Evolutionary conservation across 2,113 vertebrate genomes (phyloP).

Genomic region (Sinocyclocheilus anshuiensis): DNA sequence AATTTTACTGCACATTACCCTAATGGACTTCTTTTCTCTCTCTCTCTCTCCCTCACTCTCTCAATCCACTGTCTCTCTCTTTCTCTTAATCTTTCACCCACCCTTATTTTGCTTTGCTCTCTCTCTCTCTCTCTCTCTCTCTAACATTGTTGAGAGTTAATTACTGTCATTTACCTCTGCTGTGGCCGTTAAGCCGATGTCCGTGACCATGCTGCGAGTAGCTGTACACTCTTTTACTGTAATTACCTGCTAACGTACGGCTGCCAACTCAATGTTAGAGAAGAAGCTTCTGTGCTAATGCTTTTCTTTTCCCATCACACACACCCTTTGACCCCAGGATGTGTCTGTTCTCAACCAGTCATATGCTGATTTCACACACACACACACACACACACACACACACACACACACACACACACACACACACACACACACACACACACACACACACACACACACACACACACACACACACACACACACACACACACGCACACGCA

Average conservation of each 20-base stretch:
- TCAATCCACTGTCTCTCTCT: not conserved
- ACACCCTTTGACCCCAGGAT: constrained; percentile 37
- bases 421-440: constrained; percentile 26
- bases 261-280: constrained; percentile 38
- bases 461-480: constrained; percentile 35
- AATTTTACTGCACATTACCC: constrained; percentile 77
- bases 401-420: no score
- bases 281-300: constrained; percentile 71
- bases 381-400: constrained; percentile 1
- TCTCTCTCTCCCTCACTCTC: constrained; percentile 9
- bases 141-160: constrained; percentile 66
- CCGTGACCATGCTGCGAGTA: constrained; percentile 57
- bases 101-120: constrained; percentile 44
- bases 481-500: not conserved
- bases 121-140: constrained; percentile 7
- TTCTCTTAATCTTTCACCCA: constrained; percentile 31
- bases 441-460: constrained; percentile 29
- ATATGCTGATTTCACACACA: constrained; percentile 33
- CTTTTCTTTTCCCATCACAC: constrained; percentile 53
- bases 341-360: constrained; percentile 8
- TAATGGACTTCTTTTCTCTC: constrained; percentile 73
- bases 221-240: constrained; percentile 60
- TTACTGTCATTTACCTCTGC: constrained; percentile 77
- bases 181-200: constrained; percentile 62
- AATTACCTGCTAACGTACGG: constrained; percentile 61